Evolutionary conservation across 2,888 invertebrate genomes (phyloP).

Genomic region (Campoletis raptor): DNA sequence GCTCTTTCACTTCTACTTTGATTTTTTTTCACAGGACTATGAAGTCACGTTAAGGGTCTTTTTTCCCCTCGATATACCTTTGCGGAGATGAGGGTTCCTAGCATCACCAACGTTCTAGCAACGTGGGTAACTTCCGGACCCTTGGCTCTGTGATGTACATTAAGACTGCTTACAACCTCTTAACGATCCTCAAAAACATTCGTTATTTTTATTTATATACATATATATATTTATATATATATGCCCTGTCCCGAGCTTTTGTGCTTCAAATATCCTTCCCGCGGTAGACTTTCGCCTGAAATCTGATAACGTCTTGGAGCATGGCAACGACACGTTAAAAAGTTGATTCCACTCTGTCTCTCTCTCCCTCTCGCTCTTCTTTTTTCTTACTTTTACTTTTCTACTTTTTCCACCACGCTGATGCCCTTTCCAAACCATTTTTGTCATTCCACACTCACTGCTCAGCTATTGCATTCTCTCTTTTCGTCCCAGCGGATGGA

Average conservation of each 20-base stretch:
- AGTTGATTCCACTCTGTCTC: slow-evolving; percentile 24
- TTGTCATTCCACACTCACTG: background rate
- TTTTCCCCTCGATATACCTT: slow-evolving; percentile 40
- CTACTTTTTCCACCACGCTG: background rate
- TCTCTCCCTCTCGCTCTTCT: background rate
- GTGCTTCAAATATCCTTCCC: slow-evolving; percentile 8
- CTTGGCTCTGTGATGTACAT: slow-evolving; percentile 35
- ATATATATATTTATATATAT: background rate
- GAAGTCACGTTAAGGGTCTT: slow-evolving; percentile 34
- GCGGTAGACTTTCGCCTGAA: slow-evolving; percentile 7
- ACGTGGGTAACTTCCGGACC: slow-evolving; percentile 48
- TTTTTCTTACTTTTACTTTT: background rate
- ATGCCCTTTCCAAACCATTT: background rate
- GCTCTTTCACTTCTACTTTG: slow-evolving; percentile 26
- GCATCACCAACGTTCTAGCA: slow-evolving; percentile 41
- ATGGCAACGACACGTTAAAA: slow-evolving; percentile 43
- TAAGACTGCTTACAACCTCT: slow-evolving; percentile 41
- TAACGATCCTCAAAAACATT: slow-evolving; percentile 34
- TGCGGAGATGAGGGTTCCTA: slow-evolving; percentile 1
- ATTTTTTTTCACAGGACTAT: slow-evolving; percentile 35
- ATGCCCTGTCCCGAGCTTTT: background rate
- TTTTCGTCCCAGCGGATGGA: background rate
- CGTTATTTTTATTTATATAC: slow-evolving; percentile 1
- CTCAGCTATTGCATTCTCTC: background rate
- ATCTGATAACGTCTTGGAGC: slow-evolving; percentile 50